Evolutionary conservation across 2,888 invertebrate species (phyloP), one percentile per base, ranked within the genome.

Genomic region (Leucophenga maculata): DNA sequence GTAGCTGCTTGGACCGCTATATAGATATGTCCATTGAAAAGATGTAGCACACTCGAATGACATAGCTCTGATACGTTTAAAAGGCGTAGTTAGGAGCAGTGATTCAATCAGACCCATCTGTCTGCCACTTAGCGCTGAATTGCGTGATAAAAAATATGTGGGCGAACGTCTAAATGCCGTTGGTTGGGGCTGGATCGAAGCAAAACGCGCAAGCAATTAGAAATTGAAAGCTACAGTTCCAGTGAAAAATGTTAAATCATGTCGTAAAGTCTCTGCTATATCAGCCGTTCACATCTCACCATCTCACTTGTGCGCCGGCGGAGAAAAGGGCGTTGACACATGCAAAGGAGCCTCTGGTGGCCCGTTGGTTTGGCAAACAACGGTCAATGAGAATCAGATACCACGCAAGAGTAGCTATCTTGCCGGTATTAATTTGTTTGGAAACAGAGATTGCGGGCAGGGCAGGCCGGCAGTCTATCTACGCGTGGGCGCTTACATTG

Each of bases 331-430:
- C 13, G 3, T 20, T n/a, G 46, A 46, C 16, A 20, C 44, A 3
- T 62, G 62, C 44, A n/a, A 46, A 22, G 62, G 62, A 20, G 44
- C 44, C 44, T 44, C 32, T 6, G 46, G 62, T 13, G 62, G 62
- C 20, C 46, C 62, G 1, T 62, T 62, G 46, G 32, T 62, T 44
- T 62, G 13, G 31, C 8, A 18, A 20, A 32, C 6, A 6, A 32
- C 8, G 3, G 32, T 32, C 32, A 8, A 32, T 6, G 22, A 13
- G n/a, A 3, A 26, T 22, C 3, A 8, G 31, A 16, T 3, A 6
- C 3, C 16, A 11, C 54, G 20, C 16, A 3, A 14, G 6, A 39
- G 6, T n/a, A 2, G 16, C 9, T 60, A 60, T 9, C 16, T 60
- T 6, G 39, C 32, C 6, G 60, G 60, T 16, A n/a, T 60, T n/a